Evolutionary conservation across 1,140 invertebrate species (phyloP), one percentile per base, ranked within the genome.

Genomic region (Danaus melanippus): DNA sequence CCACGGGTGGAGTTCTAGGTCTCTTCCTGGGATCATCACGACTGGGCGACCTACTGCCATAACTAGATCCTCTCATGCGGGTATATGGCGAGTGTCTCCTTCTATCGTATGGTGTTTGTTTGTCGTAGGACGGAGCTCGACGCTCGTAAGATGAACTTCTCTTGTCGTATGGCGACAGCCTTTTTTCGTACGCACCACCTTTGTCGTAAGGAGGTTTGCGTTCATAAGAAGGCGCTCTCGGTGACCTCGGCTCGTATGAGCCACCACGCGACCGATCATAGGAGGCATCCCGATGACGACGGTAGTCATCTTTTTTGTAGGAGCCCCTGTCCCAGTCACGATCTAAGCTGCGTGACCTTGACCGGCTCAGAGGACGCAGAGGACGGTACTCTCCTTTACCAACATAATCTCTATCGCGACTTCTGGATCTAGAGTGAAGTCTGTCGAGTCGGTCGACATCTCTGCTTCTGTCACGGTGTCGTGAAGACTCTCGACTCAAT

Each of bases 21-120:
- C 89, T 74, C 62, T 90, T 90, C 43, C 89, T 71, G 5, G 86
- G 79, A 62, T 89, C 88, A 49, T 89, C 88, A 2, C 88, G 74
- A 54, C 80, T 86, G 17, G 88, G 88, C 0, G 88, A 87, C 6
- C 80, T 64, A 53, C 84, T 83, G 6, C 82, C 75, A 43, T 85
- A 88, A 47, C 83, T 87, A 9, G 83, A 78, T 6, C 74, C 76
- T 15, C 85, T 67, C 45, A 84, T 71, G 1, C 85, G 76, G 53
- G 71, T 73, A 50, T 87, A 87, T 0, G 86, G 85, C 0, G 87
- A 86, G 51, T 79, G 79, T 49, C 85, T 67, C 54, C 87, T 86
- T 52, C 82, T 74, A 43, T 86, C 84, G 58, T 84, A 85, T 0
- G 80, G 58, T 1, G 64, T 53, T 53, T 85, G 76, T 47, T 84